phyloP scores from a whole-genome alignment of 2,888 invertebrate species.

The Trachelus stipa region DNA sequence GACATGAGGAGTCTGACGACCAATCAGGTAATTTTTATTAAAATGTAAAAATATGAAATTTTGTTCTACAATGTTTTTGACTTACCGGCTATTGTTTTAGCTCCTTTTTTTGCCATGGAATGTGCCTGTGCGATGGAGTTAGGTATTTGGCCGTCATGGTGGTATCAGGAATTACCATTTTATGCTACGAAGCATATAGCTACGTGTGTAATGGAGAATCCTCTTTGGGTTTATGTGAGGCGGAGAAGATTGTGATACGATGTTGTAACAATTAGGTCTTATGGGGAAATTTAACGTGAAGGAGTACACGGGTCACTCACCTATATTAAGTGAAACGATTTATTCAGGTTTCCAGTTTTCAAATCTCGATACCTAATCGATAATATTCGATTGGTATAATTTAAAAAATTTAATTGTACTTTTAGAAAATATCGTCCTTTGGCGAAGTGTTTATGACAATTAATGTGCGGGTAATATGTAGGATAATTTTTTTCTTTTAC shows the following conservation, averaged over 20 bases:
- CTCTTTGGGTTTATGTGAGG: constrained; percentile 45
- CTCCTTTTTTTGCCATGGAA: constrained; percentile 50
- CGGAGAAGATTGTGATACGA: constrained; percentile 22
- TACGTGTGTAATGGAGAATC: constrained; percentile 52
- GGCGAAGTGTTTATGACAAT: not conserved
- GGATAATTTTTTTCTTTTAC: not conserved
- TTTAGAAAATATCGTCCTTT: not conserved
- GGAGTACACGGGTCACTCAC: not conserved
- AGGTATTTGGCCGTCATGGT: constrained; percentile 42
- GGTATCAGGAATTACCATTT: constrained; percentile 47
- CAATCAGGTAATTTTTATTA: constrained; percentile 4
- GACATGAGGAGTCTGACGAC: constrained; percentile 54
- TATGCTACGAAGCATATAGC: constrained; percentile 48
- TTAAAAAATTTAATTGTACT: not conserved
- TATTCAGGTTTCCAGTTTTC: not conserved
- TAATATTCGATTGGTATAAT: not conserved
- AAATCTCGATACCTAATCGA: not conserved
- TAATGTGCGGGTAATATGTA: not conserved
- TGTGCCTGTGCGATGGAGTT: constrained; percentile 66
- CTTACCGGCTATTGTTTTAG: constrained; percentile 29
- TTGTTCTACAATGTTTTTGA: not conserved
- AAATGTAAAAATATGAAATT: not conserved
- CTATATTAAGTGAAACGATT: not conserved
- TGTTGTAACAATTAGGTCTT: not conserved
- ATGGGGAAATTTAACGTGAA: not conserved